These are phyloP conservation scores for Diadumene lineata DNA, from an alignment of 92 coral and sea anemone species.

Conservation along the genomic window DNA sequence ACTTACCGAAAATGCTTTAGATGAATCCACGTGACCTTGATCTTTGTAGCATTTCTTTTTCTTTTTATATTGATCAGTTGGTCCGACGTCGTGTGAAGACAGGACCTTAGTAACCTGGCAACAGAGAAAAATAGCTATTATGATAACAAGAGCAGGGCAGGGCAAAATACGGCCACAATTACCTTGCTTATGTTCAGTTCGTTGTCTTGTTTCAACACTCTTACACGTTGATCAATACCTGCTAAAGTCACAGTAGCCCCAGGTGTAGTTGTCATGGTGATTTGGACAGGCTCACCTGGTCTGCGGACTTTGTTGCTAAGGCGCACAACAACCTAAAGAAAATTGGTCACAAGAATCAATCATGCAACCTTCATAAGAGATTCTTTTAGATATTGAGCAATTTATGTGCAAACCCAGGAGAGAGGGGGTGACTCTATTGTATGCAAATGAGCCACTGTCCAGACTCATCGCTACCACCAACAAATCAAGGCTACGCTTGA, in stretches of 20 bases:
- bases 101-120: constrained; percentile 31
- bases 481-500: too few species aligned
- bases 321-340: constrained; percentile 62
- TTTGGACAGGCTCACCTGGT: constrained; percentile 84
- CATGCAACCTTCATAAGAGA: too few species aligned
- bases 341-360: too few species aligned
- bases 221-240: constrained; percentile 88
- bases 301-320: constrained; percentile 59
- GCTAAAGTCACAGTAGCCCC: constrained; percentile 85
- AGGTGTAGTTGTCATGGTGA: constrained; percentile 69
- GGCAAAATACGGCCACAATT: not conserved
- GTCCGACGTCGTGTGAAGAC: constrained; percentile 46
- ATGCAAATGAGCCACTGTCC: too few species aligned
- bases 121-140: not conserved
- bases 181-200: constrained; percentile 69
- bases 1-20: constrained; percentile 71
- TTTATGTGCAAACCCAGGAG: too few species aligned
- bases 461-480: too few species aligned
- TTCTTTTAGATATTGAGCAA: too few species aligned
- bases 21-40: constrained; percentile 44
- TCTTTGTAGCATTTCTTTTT: not conserved
- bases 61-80: not conserved
- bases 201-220: constrained; percentile 68
- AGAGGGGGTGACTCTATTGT: too few species aligned
- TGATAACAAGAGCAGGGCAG: not conserved